Evolutionary conservation across 2,797 vertebrate genomes (phyloP).

Genomic region (Falco berigora): DNA sequence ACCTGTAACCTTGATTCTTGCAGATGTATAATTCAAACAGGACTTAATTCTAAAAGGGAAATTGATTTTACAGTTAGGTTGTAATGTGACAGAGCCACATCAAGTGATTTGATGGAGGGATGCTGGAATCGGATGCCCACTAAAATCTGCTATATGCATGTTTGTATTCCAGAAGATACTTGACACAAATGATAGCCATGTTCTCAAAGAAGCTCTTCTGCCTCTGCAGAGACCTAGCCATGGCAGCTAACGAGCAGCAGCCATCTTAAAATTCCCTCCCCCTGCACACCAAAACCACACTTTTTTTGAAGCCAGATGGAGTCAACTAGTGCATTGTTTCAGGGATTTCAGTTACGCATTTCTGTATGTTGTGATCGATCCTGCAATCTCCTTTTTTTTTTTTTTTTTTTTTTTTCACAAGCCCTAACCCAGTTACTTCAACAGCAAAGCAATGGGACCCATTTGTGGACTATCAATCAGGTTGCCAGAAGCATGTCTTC

Average conservation of each 20-base stretch:
- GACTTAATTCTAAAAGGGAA: not conserved
- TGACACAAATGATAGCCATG: not conserved
- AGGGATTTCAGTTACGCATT: not conserved
- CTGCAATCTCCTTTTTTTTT: not conserved
- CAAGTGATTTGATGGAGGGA: not conserved
- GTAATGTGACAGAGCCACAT: not conserved
- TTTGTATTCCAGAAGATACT: not conserved
- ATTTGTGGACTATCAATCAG: not conserved
- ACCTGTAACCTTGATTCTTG: not conserved
- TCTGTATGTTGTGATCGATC: not conserved
- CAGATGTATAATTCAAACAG: not conserved
- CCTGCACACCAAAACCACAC: not conserved
- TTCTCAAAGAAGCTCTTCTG: not conserved
- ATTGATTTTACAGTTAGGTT: not conserved
- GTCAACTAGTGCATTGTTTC: not conserved
- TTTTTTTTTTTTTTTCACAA: not conserved
- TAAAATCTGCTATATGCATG: not conserved
- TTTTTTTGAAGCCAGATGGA: not conserved
- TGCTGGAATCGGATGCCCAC: not conserved
- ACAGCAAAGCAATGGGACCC: not conserved
- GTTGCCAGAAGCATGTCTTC: not conserved
- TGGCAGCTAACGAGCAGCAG: not conserved
- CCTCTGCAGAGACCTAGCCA: not conserved
- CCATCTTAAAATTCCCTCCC: not conserved
- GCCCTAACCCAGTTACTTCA: not conserved